Conservation (phyloP, 2,888 invertebrate genomes). For the Mantis religiosa region DNA sequence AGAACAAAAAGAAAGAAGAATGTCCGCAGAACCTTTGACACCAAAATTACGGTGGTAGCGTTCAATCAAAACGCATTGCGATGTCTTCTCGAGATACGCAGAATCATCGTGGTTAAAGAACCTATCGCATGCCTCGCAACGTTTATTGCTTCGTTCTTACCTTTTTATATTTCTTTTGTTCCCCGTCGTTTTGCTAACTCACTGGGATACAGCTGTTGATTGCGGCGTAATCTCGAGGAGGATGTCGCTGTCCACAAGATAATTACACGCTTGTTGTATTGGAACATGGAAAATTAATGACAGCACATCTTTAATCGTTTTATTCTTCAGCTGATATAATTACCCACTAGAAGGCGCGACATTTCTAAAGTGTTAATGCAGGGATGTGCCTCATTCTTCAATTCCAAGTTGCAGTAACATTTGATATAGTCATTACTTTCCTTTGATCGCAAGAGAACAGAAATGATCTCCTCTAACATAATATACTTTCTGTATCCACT, state of each 20-base stretch:
- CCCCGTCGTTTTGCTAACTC: not conserved
- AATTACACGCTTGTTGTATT: not conserved
- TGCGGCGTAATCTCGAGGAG: not conserved
- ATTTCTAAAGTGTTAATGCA: not conserved
- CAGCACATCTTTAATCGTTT: not conserved
- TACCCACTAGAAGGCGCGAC: not conserved
- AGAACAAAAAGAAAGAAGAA: not conserved
- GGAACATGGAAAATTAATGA: not conserved
- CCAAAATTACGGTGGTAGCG: not conserved
- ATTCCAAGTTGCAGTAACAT: not conserved
- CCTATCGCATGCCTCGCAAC: not conserved
- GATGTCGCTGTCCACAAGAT: not conserved
- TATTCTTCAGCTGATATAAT: not conserved
- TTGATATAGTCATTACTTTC: too few relatives aligned
- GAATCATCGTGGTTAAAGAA: conserved; percentile 6
- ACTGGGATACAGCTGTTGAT: not conserved
- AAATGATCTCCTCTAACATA: too few relatives aligned
- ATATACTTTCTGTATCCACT: too few relatives aligned
- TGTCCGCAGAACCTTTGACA: not conserved
- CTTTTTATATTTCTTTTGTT: not conserved
- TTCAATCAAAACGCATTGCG: not conserved
- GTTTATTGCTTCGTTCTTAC: not conserved
- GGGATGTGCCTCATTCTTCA: not conserved
- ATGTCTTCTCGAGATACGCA: not conserved
- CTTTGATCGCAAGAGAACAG: too few relatives aligned